Conservation (phyloP, 1,140 invertebrate genomes). For the Apis cerana region DNA sequence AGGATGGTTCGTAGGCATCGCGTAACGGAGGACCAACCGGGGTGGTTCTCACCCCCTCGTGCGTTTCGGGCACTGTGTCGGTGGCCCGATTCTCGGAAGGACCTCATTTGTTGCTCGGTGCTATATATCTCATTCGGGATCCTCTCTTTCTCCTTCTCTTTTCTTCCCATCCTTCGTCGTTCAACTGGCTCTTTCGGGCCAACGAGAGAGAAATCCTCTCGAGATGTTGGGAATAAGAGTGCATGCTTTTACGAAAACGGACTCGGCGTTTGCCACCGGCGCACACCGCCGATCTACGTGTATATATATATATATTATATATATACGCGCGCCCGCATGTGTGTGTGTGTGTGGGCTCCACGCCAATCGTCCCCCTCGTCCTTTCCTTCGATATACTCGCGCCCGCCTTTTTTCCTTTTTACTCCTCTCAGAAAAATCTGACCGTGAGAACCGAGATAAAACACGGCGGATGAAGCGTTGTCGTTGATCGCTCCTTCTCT, state of each 20-base stretch:
- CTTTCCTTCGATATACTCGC: neutral
- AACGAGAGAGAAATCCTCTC: neutral
- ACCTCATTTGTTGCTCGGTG: constrained; percentile 79
- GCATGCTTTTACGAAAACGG: constrained; percentile 64
- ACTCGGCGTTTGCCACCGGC: constrained; percentile 34
- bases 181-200: constrained; percentile 12
- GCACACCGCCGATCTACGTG: neutral
- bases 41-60: constrained; percentile 77
- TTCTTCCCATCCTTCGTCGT: constrained; percentile 44
- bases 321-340: neutral
- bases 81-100: constrained; percentile 81
- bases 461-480: constrained; percentile 13
- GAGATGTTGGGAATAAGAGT: constrained; percentile 64
- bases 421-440: constrained; percentile 44
- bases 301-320: too few species aligned
- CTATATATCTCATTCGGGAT: constrained; percentile 67
- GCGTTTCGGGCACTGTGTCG: constrained; percentile 75
- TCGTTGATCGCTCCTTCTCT: constrained; percentile 17
- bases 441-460: constrained; percentile 61
- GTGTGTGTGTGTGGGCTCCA: constrained; percentile 11
- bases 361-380: constrained; percentile 16
- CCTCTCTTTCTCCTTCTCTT: constrained; percentile 32
- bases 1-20: constrained; percentile 58
- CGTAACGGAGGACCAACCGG: constrained; percentile 52
- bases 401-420: neutral